Percentiles rank a stretch among this genome's conserved stretches.
phyloP scores from a whole-genome alignment of 2,888 invertebrate genomes.

The Smittia sp. region DNA sequence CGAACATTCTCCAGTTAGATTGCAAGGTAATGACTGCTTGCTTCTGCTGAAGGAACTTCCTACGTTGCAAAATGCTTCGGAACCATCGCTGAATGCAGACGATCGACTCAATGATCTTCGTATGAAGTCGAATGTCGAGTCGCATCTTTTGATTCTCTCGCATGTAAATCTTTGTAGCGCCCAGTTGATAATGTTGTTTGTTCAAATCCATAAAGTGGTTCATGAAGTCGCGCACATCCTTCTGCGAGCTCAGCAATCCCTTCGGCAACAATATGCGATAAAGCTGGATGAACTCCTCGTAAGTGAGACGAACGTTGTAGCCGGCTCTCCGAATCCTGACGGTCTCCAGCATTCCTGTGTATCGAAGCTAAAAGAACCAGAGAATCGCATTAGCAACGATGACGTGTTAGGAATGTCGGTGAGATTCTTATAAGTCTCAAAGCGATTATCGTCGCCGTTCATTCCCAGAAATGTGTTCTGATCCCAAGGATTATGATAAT shows the following conservation, averaged over 20 bases:
- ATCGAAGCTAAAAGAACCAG: slow-evolving; percentile 69
- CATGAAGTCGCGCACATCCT: slow-evolving; percentile 81
- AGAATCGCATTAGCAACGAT: no score
- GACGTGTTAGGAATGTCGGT: no score
- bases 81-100: slow-evolving; percentile 91
- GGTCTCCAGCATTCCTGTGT: slow-evolving; percentile 96
- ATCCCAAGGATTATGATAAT: slow-evolving; percentile 38
- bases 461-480: slow-evolving; percentile 9
- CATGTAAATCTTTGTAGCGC: slow-evolving; percentile 87
- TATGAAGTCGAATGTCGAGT: slow-evolving; percentile 86
- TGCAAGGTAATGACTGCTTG: slow-evolving; percentile 76
- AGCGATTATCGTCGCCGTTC: no score
- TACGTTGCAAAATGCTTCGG: slow-evolving; percentile 73
- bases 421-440: neutral
- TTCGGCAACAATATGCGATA: slow-evolving; percentile 88
- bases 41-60: slow-evolving; percentile 71
- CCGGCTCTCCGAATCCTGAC: slow-evolving; percentile 92
- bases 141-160: slow-evolving; percentile 91
- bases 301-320: slow-evolving; percentile 88
- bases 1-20: slow-evolving; percentile 65
- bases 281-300: slow-evolving; percentile 90
- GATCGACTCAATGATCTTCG: slow-evolving; percentile 90
- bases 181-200: slow-evolving; percentile 86
- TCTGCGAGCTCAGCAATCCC: slow-evolving; percentile 79
- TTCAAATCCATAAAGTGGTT: slow-evolving; percentile 74